Conservation (phyloP, 2,113 vertebrate species). For the Serranochromis macrocephalus region DNA sequence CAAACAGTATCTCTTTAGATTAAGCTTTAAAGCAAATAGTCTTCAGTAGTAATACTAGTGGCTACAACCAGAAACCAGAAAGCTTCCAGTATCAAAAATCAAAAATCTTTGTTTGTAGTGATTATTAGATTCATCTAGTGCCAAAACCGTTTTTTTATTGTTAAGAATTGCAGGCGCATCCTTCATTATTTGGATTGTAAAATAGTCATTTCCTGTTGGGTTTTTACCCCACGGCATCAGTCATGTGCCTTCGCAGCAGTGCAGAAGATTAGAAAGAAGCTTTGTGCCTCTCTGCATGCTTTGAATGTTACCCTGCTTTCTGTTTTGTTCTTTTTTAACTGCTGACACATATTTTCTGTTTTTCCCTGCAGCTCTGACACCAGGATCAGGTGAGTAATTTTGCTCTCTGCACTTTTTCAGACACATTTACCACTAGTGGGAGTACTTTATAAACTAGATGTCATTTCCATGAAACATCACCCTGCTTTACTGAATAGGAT, state of each 20-base stretch:
- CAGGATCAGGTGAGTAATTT: slow-evolving; percentile 82
- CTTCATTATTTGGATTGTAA: background rate
- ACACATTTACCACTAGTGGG: background rate
- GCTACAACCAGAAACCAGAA: background rate
- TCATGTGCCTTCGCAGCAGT: background rate
- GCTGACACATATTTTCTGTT: slow-evolving; percentile 10
- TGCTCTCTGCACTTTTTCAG: background rate
- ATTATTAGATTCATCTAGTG: background rate
- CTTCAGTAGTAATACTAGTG: background rate
- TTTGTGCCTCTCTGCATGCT: background rate
- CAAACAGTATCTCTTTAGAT: background rate
- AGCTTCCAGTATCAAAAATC: background rate
- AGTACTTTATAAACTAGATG: background rate
- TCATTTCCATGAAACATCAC: background rate
- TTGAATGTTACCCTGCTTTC: background rate
- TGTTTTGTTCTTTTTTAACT: background rate
- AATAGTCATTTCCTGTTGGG: background rate
- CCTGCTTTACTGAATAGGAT: background rate
- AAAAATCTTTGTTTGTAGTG: background rate
- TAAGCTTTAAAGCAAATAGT: background rate
- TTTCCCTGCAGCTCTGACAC: slow-evolving; percentile 76
- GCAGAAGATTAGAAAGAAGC: background rate
- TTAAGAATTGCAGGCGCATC: background rate
- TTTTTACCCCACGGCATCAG: background rate
- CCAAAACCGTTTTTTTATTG: background rate